Evolutionary conservation across 30 jellyfish, hydroid and myxozoan species (phyloP).

Genomic region (Aurelia aurita): DNA sequence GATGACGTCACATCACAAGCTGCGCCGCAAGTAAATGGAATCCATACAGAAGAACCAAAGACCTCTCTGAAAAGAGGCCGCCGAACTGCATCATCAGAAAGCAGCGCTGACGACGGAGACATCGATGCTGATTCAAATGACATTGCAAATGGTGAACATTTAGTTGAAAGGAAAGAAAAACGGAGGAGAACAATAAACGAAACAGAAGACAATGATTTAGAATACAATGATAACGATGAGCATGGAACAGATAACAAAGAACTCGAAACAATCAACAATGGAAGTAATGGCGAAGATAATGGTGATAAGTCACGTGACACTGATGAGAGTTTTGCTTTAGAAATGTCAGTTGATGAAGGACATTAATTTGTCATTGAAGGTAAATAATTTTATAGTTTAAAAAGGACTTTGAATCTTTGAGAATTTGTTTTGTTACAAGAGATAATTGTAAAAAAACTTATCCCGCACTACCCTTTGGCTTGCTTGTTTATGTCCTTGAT

Average conservation of each 20-base stretch:
- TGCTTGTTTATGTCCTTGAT: no score
- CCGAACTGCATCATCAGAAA: background rate
- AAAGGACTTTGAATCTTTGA: no score
- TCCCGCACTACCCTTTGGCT: no score
- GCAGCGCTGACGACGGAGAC: background rate
- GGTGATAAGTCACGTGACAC: background rate
- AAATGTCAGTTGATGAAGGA: conserved; percentile 23
- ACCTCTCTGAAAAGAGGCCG: conserved; percentile 6
- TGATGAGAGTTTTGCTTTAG: conserved; percentile 14
- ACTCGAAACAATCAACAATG: no score
- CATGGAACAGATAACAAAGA: background rate
- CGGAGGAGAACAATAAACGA: background rate
- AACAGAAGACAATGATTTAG: background rate
- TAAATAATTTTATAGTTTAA: no score
- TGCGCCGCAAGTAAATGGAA: no score
- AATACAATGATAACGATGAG: background rate
- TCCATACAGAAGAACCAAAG: background rate
- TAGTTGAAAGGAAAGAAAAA: background rate
- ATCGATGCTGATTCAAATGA: background rate
- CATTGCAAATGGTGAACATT: background rate
- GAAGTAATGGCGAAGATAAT: background rate
- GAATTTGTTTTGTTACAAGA: no score
- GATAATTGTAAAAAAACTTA: no score
- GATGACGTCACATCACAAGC: background rate
- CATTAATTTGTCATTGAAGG: background rate